Evolutionary conservation across 2,888 invertebrate genomes (phyloP), one percentile per base, ranked within the genome.

Genomic region (Caenorhabditis angaria): DNA sequence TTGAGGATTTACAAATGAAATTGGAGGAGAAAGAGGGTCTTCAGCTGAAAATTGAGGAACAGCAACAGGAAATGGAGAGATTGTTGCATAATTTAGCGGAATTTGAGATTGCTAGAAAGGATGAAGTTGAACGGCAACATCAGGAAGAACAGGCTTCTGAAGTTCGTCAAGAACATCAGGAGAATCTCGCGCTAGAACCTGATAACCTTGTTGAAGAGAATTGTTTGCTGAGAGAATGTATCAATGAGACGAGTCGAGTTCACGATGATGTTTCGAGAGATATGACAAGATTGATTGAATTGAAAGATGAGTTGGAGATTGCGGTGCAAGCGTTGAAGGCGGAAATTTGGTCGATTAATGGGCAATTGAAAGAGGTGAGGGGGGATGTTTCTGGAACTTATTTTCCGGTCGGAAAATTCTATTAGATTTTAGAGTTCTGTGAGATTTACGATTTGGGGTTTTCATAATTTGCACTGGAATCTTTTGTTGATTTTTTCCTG

Each of bases 271-370:
- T 76, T 56, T 54, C 70, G 0, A 20, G 29, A 14, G 77, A 79
- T 57, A 65, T 79, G 57, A 61, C 47, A 18, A 64, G 64, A 27
- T 65, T 79, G 5, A 61, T 68, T 10, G 75, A 78, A 35, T 68
- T 85, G 25, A 83, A 82, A 61, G 76, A 76, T 14, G 82, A 83
- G 47, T 73, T 85, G 51, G 84, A 84, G 63, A 80, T 66, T 12
- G 83, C 85, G 2, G 83, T 84, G 0, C 76, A 80, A 57, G 77
- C 82, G 4, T 69, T 85, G 22, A 81, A 83, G 67, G 82, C 79
- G 22, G 85, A 85, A 65, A 78, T 85, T 27, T 85, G 84, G 85
- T 65, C 80, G 5, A 74, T 85, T 5, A 85, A 85, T 63, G 80
- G 80, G 25, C 80, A 85, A 50, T 61, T 85, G 61, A 83, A 83